phyloP scores from a whole-genome alignment of 2,888 invertebrate species.

The Pristionchus entomophagus region DNA sequence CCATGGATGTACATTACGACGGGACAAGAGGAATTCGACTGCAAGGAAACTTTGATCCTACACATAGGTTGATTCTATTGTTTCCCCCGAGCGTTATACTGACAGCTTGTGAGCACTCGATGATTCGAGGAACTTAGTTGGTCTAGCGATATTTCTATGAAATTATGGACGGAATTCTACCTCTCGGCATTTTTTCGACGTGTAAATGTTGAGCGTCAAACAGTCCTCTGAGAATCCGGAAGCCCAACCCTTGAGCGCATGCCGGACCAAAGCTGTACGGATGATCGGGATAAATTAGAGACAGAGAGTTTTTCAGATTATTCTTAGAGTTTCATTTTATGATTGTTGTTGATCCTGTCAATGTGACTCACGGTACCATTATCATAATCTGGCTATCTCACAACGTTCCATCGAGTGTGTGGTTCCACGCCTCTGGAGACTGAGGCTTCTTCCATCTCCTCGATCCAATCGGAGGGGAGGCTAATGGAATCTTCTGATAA shows the following conservation, averaged over 20 bases:
- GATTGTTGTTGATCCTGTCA: no score
- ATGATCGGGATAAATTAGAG: background rate
- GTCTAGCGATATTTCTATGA: no score
- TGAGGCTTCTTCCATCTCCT: constrained; percentile 40
- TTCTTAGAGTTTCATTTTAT: no score
- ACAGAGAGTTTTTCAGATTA: no score
- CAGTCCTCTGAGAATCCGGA: constrained; percentile 38
- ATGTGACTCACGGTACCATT: no score
- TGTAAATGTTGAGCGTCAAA: constrained; percentile 34
- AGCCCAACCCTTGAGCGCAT: background rate
- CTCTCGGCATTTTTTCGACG: background rate
- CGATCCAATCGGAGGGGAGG: background rate
- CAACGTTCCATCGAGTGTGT: constrained; percentile 11
- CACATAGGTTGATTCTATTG: no score
- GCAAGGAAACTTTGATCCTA: background rate
- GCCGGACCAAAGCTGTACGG: constrained; percentile 34
- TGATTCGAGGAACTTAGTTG: no score
- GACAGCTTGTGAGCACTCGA: no score
- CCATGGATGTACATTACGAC: constrained; percentile 37
- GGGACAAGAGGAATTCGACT: constrained; percentile 24
- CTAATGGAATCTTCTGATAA: constrained; percentile 27
- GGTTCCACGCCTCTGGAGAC: background rate
- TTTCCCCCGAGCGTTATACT: no score
- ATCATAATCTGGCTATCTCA: no score
- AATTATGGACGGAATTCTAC: no score